These are phyloP conservation scores for Bungarus multicinctus DNA, from an alignment of 2,113 vertebrate species.

Conservation along the genomic window DNA sequence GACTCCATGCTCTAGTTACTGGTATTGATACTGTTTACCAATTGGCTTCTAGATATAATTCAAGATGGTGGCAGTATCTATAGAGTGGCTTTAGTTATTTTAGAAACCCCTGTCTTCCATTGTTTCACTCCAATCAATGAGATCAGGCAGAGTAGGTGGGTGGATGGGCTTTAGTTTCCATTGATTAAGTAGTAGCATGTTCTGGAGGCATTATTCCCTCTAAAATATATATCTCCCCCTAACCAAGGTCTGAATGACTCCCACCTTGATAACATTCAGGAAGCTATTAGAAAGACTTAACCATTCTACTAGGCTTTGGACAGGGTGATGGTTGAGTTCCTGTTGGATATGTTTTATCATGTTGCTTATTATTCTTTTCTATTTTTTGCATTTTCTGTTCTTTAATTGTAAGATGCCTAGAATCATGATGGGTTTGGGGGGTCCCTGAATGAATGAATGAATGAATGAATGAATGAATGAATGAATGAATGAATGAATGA, in stretches of 20 bases:
- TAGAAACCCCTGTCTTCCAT: neutral
- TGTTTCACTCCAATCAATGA: neutral
- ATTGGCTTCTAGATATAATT: neutral
- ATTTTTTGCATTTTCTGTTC: too few relatives aligned
- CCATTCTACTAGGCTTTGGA: neutral
- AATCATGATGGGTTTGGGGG: too few relatives aligned
- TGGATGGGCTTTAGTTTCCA: neutral
- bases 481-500: too few relatives aligned
- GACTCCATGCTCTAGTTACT: neutral
- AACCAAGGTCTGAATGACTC: neutral
- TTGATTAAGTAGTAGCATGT: neutral
- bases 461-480: too few relatives aligned
- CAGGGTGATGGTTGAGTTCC: neutral
- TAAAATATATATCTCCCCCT: neutral
- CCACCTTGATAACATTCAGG: neutral
- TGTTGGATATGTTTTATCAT: neutral
- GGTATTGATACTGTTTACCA: neutral
- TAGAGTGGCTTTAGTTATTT: neutral
- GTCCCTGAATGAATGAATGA: too few relatives aligned
- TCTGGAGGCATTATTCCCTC: neutral
- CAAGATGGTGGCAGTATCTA: neutral
- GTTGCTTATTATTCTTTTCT: neutral
- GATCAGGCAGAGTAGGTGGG: neutral
- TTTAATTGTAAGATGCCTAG: too few relatives aligned
- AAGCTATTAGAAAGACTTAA: neutral